Evolutionary conservation across 2,888 invertebrate genomes (phyloP).

Genomic region (Acronicta psi): DNA sequence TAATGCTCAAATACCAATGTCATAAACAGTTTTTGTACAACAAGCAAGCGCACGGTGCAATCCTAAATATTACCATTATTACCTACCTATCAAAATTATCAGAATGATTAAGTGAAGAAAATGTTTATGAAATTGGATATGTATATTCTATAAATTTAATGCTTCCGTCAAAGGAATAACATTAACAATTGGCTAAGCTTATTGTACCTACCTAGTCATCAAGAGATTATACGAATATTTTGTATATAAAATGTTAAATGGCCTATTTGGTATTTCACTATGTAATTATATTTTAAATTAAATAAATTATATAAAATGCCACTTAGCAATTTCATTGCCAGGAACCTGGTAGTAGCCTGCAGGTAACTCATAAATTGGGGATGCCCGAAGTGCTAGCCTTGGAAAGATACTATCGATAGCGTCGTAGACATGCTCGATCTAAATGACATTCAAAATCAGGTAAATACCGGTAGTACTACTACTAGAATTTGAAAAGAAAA

Average conservation of each 20-base stretch:
- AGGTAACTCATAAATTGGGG: neutral
- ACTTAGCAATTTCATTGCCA: slow-evolving; percentile 15
- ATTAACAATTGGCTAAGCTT: slow-evolving; percentile 76
- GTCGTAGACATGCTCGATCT: neutral
- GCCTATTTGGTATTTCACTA: slow-evolving; percentile 74
- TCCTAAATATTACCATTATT: neutral
- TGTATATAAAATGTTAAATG: slow-evolving; percentile 84
- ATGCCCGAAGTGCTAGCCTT: no score
- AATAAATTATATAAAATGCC: slow-evolving; percentile 77
- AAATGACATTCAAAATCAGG: neutral
- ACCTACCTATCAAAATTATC: neutral
- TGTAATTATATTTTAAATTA: slow-evolving; percentile 78
- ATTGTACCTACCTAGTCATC: slow-evolving; percentile 82
- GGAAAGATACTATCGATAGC: neutral
- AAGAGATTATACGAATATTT: slow-evolving; percentile 81
- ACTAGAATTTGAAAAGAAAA: neutral
- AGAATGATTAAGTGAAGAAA: slow-evolving; percentile 23
- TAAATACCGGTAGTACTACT: no score
- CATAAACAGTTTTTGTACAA: slow-evolving; percentile 45
- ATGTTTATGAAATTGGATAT: slow-evolving; percentile 58
- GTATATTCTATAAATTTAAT: slow-evolving; percentile 36
- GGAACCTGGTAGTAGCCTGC: neutral
- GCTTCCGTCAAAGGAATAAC: slow-evolving; percentile 64
- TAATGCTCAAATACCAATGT: slow-evolving; percentile 68
- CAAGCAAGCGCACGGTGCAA: neutral